These are phyloP conservation scores for Fabriciana adippe DNA, from an alignment of 2,888 invertebrate genomes.

Conservation along the genomic window DNA sequence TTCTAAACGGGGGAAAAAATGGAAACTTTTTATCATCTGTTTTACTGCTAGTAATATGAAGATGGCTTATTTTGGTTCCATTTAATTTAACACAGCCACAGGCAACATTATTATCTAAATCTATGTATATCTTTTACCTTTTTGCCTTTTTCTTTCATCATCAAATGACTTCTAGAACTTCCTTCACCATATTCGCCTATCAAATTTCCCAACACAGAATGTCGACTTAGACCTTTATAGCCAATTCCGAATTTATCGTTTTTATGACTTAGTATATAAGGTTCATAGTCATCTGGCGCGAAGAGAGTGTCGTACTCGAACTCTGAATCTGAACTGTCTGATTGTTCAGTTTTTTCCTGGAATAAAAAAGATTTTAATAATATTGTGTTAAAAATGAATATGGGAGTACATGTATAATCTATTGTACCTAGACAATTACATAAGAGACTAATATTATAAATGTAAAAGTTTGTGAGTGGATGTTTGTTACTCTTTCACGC, in stretches of 20 bases:
- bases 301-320: slow-evolving; percentile 84
- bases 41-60: too few relatives aligned
- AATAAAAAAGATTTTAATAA: slow-evolving; percentile 30
- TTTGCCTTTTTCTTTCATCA: slow-evolving; percentile 74
- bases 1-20: too few relatives aligned
- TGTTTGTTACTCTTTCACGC: too few relatives aligned
- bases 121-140: slow-evolving; percentile 63
- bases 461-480: too few relatives aligned
- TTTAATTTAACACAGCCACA: too few relatives aligned
- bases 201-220: slow-evolving; percentile 80
- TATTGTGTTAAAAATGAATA: not conserved
- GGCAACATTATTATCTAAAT: too few relatives aligned
- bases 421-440: not conserved
- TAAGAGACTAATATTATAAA: too few relatives aligned
- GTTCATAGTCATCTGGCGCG: slow-evolving; percentile 92
- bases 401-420: not conserved
- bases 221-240: slow-evolving; percentile 87
- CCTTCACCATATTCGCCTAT: slow-evolving; percentile 60
- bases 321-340: slow-evolving; percentile 71
- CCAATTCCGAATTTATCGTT: slow-evolving; percentile 91
- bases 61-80: too few relatives aligned
- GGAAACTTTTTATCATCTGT: too few relatives aligned
- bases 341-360: slow-evolving; percentile 50
- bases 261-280: slow-evolving; percentile 88
- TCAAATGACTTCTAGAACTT: slow-evolving; percentile 59